Percentiles rank a stretch among this genome's conserved stretches.
Conservation (phyloP, 2,797 vertebrate species). For the Toxotes lorentzi region DNA sequence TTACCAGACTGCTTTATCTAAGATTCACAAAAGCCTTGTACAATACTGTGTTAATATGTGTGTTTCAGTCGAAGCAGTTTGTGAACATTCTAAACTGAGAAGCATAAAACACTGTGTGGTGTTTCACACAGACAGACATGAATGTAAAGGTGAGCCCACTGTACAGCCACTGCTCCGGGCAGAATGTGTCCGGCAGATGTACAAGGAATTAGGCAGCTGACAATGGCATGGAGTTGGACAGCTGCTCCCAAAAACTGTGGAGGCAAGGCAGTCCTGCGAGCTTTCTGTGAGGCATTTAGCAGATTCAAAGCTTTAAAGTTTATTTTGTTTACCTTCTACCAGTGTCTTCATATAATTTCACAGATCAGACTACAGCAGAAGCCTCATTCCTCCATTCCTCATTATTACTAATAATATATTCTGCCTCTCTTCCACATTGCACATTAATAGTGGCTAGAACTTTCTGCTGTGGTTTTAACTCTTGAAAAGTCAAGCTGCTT, state of each 20-base stretch:
- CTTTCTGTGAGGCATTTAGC: background rate
- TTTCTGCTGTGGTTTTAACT: background rate
- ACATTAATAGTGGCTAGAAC: background rate
- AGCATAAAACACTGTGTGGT: background rate
- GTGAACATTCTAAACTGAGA: background rate
- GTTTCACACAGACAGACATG: constrained; percentile 5
- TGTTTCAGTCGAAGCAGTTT: background rate
- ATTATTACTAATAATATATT: no score
- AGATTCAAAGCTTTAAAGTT: constrained; percentile 12
- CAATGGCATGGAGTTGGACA: constrained; percentile 9
- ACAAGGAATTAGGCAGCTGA: constrained; percentile 5
- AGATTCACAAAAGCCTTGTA: no score
- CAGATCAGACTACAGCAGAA: background rate
- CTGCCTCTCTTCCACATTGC: no score
- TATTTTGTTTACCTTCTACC: background rate
- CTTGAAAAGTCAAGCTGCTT: background rate
- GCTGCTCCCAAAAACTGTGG: background rate
- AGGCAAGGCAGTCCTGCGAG: constrained; percentile 3
- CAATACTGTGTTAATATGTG: no score
- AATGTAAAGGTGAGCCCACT: constrained; percentile 1
- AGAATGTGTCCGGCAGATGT: constrained; percentile 17
- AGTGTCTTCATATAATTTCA: background rate
- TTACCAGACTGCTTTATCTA: no score
- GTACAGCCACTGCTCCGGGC: constrained; percentile 40
- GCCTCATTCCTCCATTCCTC: no score